Evolutionary conservation across 2,113 vertebrate genomes (phyloP).

Genomic region (Patagioenas fasciata): DNA sequence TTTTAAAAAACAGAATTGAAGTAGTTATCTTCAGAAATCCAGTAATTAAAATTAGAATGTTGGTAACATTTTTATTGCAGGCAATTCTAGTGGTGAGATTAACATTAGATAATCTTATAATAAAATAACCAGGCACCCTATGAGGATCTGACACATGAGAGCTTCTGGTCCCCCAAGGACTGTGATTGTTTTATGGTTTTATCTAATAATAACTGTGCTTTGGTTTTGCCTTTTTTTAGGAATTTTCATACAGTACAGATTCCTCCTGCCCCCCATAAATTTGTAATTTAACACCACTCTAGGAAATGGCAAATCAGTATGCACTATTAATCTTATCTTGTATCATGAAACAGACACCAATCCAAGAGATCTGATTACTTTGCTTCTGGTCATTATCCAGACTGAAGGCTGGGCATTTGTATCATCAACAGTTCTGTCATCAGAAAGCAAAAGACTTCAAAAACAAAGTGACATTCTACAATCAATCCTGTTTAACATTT

Average conservation of each 20-base stretch:
- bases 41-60: slow-evolving; percentile 54
- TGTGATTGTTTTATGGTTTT: slow-evolving; percentile 54
- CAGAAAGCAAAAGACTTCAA: slow-evolving; percentile 10
- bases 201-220: slow-evolving; percentile 52
- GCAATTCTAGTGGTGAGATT: slow-evolving; percentile 38
- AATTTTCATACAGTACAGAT: neutral
- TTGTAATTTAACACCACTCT: slow-evolving; percentile 53
- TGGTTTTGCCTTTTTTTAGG: slow-evolving; percentile 57
- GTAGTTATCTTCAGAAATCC: slow-evolving; percentile 33
- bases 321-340: slow-evolving; percentile 56
- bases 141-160: slow-evolving; percentile 45
- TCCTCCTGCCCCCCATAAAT: slow-evolving; percentile 4
- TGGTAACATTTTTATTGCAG: slow-evolving; percentile 48
- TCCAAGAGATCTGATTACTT: slow-evolving; percentile 55
- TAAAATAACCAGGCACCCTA: slow-evolving; percentile 52
- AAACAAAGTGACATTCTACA: neutral
- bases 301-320: slow-evolving; percentile 65
- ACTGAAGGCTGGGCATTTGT: neutral
- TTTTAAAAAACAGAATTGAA: neutral
- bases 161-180: slow-evolving; percentile 6
- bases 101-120: slow-evolving; percentile 55
- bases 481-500: neutral
- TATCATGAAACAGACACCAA: slow-evolving; percentile 53
- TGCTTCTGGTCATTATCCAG: slow-evolving; percentile 34
- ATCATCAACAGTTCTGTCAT: slow-evolving; percentile 10